phyloP scores from a whole-genome alignment of 1,140 invertebrate genomes.

The Caenorhabditis briggsae region DNA sequence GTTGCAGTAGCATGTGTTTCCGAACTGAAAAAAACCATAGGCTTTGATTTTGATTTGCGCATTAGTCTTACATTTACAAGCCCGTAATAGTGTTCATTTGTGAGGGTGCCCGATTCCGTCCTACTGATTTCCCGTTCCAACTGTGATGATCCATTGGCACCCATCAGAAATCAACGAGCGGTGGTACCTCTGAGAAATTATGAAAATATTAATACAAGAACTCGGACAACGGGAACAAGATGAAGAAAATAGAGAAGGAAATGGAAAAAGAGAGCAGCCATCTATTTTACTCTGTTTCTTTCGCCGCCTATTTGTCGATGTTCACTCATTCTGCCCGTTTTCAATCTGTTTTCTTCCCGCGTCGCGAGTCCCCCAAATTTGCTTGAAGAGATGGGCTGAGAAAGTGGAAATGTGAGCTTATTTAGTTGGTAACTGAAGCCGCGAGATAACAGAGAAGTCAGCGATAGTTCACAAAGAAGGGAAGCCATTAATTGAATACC shows the following conservation, averaged over 20 bases:
- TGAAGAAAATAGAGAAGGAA: neutral
- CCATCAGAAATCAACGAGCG: constrained; percentile 50
- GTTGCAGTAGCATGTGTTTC: constrained; percentile 99
- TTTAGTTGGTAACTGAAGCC: no score
- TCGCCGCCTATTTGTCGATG: constrained; percentile 2
- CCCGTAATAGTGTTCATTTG: constrained; percentile 77
- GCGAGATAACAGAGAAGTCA: no score
- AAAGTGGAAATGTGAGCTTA: no score
- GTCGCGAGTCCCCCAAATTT: neutral
- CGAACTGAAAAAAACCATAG: constrained; percentile 87
- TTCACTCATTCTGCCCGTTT: neutral
- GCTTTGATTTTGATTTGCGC: neutral
- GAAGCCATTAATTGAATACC: no score
- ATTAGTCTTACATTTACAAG: constrained; percentile 72
- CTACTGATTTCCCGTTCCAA: constrained; percentile 73
- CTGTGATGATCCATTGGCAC: constrained; percentile 74
- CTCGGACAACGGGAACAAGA: neutral
- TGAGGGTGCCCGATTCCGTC: constrained; percentile 65
- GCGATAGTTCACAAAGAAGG: no score
- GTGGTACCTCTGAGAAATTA: neutral
- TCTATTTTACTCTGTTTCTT: constrained; percentile 8
- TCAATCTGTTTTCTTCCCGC: neutral
- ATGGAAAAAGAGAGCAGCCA: neutral
- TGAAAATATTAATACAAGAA: neutral
- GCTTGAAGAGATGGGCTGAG: no score